Evolutionary conservation across 1,140 invertebrate genomes (phyloP).

Genomic region (Melipona quadrifasciata): DNA sequence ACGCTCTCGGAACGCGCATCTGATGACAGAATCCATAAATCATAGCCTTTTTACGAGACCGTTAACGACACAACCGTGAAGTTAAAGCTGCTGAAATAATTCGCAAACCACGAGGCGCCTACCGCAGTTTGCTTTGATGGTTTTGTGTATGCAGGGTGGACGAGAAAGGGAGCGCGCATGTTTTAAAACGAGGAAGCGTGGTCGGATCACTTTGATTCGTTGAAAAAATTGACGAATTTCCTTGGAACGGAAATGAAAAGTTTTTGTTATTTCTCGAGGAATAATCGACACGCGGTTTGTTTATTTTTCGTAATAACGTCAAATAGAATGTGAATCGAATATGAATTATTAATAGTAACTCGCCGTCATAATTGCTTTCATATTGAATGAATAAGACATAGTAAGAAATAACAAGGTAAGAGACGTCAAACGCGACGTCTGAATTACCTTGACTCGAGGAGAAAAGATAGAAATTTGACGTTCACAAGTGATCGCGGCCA

Average conservation of each 20-base stretch:
- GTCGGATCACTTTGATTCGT: not conserved
- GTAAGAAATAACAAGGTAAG: too few relatives aligned
- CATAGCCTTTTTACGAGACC: slow-evolving; percentile 28
- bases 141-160: not conserved
- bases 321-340: not conserved
- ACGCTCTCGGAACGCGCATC: slow-evolving; percentile 17
- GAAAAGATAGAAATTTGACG: not conserved
- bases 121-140: not conserved
- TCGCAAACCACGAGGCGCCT: not conserved
- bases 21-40: slow-evolving; percentile 31
- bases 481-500: not conserved
- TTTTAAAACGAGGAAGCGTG: not conserved
- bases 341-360: not conserved
- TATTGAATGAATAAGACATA: too few relatives aligned
- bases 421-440: not conserved
- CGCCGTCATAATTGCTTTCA: not conserved
- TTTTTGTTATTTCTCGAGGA: not conserved
- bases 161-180: not conserved
- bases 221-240: not conserved
- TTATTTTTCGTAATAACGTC: too few relatives aligned
- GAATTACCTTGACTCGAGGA: not conserved
- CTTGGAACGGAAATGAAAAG: too few relatives aligned
- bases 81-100: not conserved
- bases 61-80: slow-evolving; percentile 18
- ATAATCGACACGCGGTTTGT: too few relatives aligned